These are phyloP conservation scores for Eulemur macaco DNA, from an alignment of 2,113 vertebrate species.

Conservation along the genomic window DNA sequence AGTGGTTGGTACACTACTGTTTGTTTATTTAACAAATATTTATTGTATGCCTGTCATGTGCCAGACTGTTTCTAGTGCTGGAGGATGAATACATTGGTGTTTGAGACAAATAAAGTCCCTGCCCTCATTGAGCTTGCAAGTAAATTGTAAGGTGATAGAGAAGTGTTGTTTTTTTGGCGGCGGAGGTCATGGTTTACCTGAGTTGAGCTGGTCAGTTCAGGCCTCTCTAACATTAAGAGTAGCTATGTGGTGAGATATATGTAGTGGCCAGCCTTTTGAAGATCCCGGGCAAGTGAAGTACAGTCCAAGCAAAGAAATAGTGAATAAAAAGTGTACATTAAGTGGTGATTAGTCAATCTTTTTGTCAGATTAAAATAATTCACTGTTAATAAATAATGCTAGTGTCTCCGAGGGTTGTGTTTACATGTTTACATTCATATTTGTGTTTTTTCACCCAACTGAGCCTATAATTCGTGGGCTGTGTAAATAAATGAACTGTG, in stretches of 20 bases:
- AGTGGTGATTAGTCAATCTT: neutral
- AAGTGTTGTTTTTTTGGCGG: neutral
- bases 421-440: neutral
- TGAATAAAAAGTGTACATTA: neutral
- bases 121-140: neutral
- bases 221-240: neutral
- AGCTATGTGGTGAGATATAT: neutral
- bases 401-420: neutral
- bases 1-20: neutral
- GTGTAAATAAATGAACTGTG: conserved; percentile 18
- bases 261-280: conserved; percentile 10
- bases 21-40: neutral
- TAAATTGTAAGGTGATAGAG: neutral
- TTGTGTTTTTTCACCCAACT: neutral
- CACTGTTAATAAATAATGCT: conserved; percentile 1
- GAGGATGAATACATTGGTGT: neutral
- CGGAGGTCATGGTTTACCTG: neutral
- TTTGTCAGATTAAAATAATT: conserved; percentile 18
- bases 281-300: neutral
- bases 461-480: neutral
- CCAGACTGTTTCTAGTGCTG: neutral
- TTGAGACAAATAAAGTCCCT: neutral
- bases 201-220: neutral
- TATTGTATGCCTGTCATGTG: neutral
- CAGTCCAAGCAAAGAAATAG: neutral